These are phyloP conservation scores for Eriocheir sinensis DNA, from an alignment of 1,140 invertebrate genomes.

Conservation along the genomic window DNA sequence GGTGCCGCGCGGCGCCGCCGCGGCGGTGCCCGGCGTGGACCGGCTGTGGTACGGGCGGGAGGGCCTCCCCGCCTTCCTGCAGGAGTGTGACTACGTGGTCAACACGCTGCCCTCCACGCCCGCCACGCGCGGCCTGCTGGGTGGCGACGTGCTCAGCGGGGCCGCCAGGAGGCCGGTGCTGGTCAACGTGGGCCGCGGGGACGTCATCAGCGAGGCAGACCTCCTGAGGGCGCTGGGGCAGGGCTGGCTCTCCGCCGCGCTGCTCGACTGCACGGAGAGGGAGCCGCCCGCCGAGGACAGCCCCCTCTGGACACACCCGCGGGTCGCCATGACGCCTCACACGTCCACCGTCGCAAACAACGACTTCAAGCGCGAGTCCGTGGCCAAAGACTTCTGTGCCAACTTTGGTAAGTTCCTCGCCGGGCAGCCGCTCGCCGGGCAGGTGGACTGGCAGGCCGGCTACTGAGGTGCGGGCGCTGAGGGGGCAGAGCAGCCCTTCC, in stretches of 20 bases:
- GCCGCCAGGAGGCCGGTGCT: conserved; percentile 80
- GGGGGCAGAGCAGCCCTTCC: neutral
- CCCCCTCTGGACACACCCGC: neutral
- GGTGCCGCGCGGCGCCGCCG: neutral
- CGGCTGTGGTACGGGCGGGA: neutral
- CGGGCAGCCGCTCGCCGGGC: neutral
- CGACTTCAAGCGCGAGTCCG: neutral
- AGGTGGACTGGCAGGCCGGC: conserved; percentile 14
- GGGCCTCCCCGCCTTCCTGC: conserved; percentile 80
- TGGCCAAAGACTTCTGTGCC: neutral
- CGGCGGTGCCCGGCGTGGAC: neutral
- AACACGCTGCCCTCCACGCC: conserved; percentile 84
- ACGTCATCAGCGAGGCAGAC: conserved; percentile 83
- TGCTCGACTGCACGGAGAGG: neutral
- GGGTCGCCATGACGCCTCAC: conserved; percentile 35
- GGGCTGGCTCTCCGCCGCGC: conserved; percentile 55
- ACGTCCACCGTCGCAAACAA: neutral
- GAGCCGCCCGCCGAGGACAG: neutral
- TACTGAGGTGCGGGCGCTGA: neutral
- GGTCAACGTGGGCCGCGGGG: conserved; percentile 85
- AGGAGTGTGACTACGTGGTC: conserved; percentile 84
- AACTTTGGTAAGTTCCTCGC: neutral
- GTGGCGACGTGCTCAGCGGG: conserved; percentile 72
- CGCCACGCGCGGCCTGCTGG: conserved; percentile 83
- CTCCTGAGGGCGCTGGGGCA: conserved; percentile 82